Conservation (phyloP, 2,888 invertebrate genomes). For the Drosophila phalerata region DNA sequence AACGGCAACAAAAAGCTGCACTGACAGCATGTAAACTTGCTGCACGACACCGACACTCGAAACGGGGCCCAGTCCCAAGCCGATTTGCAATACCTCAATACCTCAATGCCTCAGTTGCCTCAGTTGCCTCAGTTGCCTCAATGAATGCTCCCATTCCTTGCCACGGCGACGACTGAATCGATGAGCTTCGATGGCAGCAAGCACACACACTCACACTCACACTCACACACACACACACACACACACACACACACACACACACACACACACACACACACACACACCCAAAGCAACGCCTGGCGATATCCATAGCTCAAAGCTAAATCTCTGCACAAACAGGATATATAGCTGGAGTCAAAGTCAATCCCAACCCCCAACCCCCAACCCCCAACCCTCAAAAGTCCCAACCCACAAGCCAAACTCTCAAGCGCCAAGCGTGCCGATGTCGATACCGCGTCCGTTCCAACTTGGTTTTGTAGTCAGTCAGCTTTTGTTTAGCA, state of each 20-base stretch:
- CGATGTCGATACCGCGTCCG: conserved; percentile 66
- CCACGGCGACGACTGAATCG: conserved; percentile 54
- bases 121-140: conserved; percentile 10
- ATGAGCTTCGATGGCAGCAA: conserved; percentile 61
- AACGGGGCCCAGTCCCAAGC: conserved; percentile 27
- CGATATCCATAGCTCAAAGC: conserved; percentile 83
- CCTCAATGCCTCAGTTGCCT: conserved; percentile 21
- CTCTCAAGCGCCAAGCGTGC: conserved; percentile 55
- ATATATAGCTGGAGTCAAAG: conserved; percentile 69
- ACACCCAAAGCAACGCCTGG: conserved; percentile 45
- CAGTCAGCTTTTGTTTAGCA: conserved; percentile 69
- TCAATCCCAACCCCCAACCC: conserved; percentile 53
- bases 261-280: conserved; percentile 6
- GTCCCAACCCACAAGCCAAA: conserved; percentile 31
- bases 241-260: conserved; percentile 9
- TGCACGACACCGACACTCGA: conserved; percentile 62
- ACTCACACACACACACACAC: conserved; percentile 6
- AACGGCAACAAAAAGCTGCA: conserved; percentile 68
- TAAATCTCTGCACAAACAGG: conserved; percentile 81
- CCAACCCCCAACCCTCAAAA: conserved; percentile 1
- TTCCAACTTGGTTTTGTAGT: conserved; percentile 74
- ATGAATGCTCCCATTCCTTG: conserved; percentile 23
- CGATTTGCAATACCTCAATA: conserved; percentile 39
- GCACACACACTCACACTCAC: conserved; percentile 6
- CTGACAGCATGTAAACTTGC: conserved; percentile 73